Evolutionary conservation across 2,113 vertebrate species (phyloP).

Genomic region (Gulo gulo): DNA sequence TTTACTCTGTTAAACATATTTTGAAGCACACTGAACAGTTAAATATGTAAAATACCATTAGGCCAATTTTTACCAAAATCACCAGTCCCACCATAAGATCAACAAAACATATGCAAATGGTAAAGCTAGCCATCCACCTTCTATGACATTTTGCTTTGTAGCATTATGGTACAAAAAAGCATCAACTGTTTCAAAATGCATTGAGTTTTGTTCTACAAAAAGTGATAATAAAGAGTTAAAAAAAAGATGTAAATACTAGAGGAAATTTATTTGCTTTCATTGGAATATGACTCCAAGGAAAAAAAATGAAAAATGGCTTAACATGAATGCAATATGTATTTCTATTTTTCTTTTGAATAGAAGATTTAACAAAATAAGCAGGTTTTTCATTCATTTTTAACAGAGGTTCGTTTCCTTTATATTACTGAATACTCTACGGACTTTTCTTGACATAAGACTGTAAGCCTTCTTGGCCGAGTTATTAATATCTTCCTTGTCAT

Average conservation of each 20-base stretch:
- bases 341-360: background rate
- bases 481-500: background rate
- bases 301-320: background rate
- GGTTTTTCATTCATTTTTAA: background rate
- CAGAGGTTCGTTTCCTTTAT: background rate
- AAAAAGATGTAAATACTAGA: background rate
- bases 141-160: background rate
- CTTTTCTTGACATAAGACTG: background rate
- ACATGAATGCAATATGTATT: background rate
- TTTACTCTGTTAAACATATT: background rate
- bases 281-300: background rate
- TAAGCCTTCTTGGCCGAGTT: background rate
- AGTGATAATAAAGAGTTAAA: background rate
- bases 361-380: background rate
- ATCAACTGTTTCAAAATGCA: constrained; percentile 13
- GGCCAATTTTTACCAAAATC: background rate
- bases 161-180: background rate
- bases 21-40: background rate
- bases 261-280: constrained; percentile 6
- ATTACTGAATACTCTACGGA: background rate
- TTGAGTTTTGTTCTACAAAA: background rate
- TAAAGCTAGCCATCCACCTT: background rate
- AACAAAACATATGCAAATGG: constrained; percentile 38
- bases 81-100: background rate
- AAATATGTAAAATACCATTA: background rate